Conservation (phyloP, 2,113 vertebrate genomes). For the Poeciliopsis prolifica region DNA sequence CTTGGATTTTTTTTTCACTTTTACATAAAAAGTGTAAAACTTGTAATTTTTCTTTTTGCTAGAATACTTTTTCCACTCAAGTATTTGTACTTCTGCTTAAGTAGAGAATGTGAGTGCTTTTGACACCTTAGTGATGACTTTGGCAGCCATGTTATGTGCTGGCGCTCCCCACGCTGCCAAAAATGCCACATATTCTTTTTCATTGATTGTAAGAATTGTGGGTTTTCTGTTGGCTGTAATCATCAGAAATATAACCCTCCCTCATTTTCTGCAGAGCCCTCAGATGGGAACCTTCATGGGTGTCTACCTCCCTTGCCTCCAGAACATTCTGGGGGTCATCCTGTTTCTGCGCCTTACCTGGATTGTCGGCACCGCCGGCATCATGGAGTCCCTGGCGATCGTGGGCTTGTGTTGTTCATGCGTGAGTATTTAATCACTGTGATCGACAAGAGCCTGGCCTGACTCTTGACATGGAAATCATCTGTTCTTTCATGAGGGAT, state of each 20-base stretch:
- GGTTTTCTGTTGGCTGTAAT: neutral
- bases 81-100: too few relatives aligned
- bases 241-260: neutral
- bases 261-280: slow-evolving; percentile 78
- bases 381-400: slow-evolving; percentile 91
- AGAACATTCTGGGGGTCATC: slow-evolving; percentile 97
- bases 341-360: slow-evolving; percentile 94
- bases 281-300: slow-evolving; percentile 97
- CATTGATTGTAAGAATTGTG: neutral
- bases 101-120: too few relatives aligned
- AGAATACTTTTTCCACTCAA: too few relatives aligned
- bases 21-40: too few relatives aligned
- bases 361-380: slow-evolving; percentile 94
- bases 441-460: slow-evolving; percentile 12
- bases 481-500: too few relatives aligned
- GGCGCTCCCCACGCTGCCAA: too few relatives aligned
- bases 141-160: too few relatives aligned
- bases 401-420: slow-evolving; percentile 93
- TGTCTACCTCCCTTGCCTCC: slow-evolving; percentile 95
- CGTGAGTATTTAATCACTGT: slow-evolving; percentile 80
- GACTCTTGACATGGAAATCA: slow-evolving; percentile 10
- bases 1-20: too few relatives aligned
- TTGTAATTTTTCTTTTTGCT: too few relatives aligned
- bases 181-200: neutral
- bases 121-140: too few relatives aligned